A percentile compares a stretch with the other conserved stretches of the same genome.
Conservation (phyloP, 1,140 invertebrate species). For the Drusus annulatus region DNA sequence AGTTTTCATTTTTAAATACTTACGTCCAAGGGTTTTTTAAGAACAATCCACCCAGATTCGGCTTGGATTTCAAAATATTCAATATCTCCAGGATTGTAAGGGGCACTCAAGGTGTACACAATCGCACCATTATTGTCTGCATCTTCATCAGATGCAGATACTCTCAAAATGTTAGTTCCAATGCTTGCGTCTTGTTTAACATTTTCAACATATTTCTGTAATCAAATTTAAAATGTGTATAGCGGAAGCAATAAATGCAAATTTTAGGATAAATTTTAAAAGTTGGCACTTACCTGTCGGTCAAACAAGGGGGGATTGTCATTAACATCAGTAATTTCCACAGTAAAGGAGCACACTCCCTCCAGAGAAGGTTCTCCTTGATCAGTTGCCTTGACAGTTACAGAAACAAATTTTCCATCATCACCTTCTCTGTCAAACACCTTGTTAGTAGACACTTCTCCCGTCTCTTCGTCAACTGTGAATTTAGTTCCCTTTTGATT, state of each 20-base stretch:
- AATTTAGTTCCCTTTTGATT: conserved; percentile 97
- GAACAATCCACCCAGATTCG: conserved; percentile 95
- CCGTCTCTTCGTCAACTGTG: conserved; percentile 94
- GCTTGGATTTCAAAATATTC: conserved; percentile 97
- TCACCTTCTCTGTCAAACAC: conserved; percentile 96
- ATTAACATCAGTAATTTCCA: conserved; percentile 96
- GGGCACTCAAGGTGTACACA: conserved; percentile 90
- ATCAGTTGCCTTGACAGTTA: conserved; percentile 96
- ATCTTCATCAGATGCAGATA: conserved; percentile 96
- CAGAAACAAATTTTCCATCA: conserved; percentile 95
- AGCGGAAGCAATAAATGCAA: no score
- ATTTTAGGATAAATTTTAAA: no score
- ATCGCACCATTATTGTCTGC: conserved; percentile 97
- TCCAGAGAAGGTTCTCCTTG: conserved; percentile 95
- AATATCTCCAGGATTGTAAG: conserved; percentile 87
- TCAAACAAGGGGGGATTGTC: conserved; percentile 95
- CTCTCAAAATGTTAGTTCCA: conserved; percentile 93
- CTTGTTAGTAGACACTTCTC: conserved; percentile 95
- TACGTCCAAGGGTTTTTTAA: conserved; percentile 95
- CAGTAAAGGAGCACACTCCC: conserved; percentile 95
- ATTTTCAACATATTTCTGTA: conserved; percentile 95
- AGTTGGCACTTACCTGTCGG: conserved; percentile 80
- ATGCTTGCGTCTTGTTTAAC: conserved; percentile 97
- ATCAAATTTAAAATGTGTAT: conserved; percentile 50
- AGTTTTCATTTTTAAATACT: conserved; percentile 71